Evolutionary conservation across 2,113 vertebrate genomes (phyloP).

Genomic region (Perca flavescens): DNA sequence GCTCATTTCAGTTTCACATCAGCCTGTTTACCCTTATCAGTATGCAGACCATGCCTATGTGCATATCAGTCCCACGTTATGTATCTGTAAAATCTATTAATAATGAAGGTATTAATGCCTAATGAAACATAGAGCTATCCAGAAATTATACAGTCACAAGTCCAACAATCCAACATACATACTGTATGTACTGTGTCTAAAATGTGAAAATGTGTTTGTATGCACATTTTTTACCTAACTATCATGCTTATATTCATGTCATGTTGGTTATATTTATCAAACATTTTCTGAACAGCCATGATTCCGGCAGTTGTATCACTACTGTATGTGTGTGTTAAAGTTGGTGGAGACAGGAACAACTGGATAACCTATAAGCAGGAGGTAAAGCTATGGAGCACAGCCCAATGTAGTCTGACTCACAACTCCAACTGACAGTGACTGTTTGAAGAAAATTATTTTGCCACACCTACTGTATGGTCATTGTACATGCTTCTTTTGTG

Average conservation of each 20-base stretch:
- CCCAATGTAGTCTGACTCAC: background rate
- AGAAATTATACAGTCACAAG: background rate
- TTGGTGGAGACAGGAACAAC: no score
- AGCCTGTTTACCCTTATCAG: background rate
- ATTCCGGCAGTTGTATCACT: no score
- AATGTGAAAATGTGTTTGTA: no score
- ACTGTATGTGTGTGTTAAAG: no score
- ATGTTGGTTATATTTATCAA: no score
- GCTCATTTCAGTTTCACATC: background rate
- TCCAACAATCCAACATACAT: no score
- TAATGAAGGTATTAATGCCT: background rate
- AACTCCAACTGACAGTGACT: no score
- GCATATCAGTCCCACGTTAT: background rate
- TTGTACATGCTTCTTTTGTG: background rate
- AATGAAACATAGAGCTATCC: background rate
- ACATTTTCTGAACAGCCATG: no score
- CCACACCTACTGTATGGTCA: background rate
- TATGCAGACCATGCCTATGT: background rate
- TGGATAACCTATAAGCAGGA: background rate
- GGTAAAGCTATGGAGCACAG: slow-evolving; percentile 13
- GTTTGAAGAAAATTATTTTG: background rate
- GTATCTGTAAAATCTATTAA: background rate
- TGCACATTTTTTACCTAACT: no score
- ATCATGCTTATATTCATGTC: no score
- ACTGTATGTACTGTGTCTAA: no score